Evolutionary conservation across 2,113 vertebrate genomes (phyloP), one percentile per base, ranked within the genome.

Genomic region (Anolis sagrei): DNA sequence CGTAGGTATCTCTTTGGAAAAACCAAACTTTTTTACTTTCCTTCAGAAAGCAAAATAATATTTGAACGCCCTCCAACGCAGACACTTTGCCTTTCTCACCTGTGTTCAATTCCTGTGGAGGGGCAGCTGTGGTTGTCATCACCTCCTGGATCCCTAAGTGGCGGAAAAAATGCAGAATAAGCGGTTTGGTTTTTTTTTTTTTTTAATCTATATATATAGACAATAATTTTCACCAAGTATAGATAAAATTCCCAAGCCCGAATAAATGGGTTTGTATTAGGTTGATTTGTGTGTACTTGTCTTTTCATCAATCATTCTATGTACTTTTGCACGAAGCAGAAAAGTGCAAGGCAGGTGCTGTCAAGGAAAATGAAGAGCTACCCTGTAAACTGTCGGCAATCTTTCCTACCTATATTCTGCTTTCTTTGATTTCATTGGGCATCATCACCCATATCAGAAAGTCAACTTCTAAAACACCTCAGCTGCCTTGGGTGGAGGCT

Each of bases 81-180:
- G 27, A 18, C 25, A 27, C 13, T 9, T 25, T 68, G 64, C 64
- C 10, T 68, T 73, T 62, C 77, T 80, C 69, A 95, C 95, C 95
- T 7, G 87, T 82, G 74, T 88, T 90, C 62, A 93, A 93, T 39
- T 85, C 91, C 51, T 82, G 29, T 5, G 90, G 90, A 3, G 89
- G 91, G 0, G 86, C 82, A 16, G 81, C 81, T 10, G 88, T 83
- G 2, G 90, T 87, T 27, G 93, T 94, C 1, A 90, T 90, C 44
- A 84, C 69, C 79, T 96, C 95, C 62, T 90, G 95, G 39, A 95
- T 89, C 79, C 94, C 95, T 96, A 85, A n/a, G 79, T 11, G 61
- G 86, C 1, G 4, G 36, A 89, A 44, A 44, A 66, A 73, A 13
- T 66, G 48, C 19, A 78, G 81, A 86, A 48, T 84, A 32, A 89